phyloP scores from a whole-genome alignment of 2,113 vertebrate genomes.

The Pseudonaja textilis region DNA sequence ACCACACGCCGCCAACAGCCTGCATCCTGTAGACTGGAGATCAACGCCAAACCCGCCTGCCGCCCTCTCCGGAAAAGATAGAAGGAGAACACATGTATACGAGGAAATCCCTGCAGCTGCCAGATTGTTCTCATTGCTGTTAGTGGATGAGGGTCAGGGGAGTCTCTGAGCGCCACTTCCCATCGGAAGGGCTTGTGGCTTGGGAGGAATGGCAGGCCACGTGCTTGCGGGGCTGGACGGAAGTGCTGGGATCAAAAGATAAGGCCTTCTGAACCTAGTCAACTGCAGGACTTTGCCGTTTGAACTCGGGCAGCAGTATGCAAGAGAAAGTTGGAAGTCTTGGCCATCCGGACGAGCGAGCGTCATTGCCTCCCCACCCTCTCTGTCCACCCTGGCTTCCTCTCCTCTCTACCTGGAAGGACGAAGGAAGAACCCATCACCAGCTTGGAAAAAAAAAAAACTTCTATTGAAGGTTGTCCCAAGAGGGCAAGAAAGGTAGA shows the following conservation, averaged over 20 bases:
- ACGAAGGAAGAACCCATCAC: background rate
- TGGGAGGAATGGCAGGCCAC: constrained; percentile 74
- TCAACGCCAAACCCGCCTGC: constrained; percentile 65
- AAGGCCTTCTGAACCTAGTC: constrained; percentile 72
- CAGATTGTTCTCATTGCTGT: constrained; percentile 57
- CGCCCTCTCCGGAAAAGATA: constrained; percentile 74
- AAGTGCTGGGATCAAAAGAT: constrained; percentile 93
- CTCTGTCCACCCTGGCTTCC: background rate
- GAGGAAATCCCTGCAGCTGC: constrained; percentile 69
- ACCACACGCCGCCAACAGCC: constrained; percentile 30
- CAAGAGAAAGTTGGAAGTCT: constrained; percentile 48
- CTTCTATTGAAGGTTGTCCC: fast-evolving
- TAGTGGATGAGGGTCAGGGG: constrained; percentile 28
- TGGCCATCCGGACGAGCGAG: background rate
- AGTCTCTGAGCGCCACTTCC: constrained; percentile 81
- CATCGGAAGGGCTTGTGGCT: constrained; percentile 73
- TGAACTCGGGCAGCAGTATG: constrained; percentile 33
- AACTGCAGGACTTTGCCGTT: constrained; percentile 61
- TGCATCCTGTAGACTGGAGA: constrained; percentile 63
- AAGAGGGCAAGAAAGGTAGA: constrained; percentile 21
- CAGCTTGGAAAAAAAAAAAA: background rate
- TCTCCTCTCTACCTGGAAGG: constrained; percentile 22
- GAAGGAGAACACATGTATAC: constrained; percentile 56
- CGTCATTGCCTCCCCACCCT: background rate
- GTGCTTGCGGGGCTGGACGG: constrained; percentile 66